Base-by-base conservation (phyloP, 1,140 invertebrate genomes). In the Megathymus violae region DNA sequence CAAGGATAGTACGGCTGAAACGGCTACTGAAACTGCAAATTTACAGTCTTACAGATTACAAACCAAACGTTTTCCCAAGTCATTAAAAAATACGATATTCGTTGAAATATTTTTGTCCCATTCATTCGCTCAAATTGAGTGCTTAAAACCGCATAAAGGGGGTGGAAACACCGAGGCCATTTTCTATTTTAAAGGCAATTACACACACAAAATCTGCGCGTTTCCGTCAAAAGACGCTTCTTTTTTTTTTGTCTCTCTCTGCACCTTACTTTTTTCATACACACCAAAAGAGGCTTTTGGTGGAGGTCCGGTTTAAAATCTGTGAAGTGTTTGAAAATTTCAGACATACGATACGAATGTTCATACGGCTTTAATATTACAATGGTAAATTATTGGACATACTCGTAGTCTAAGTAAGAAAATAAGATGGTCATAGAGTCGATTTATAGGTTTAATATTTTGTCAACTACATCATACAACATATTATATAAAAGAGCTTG, bases 131-230 rank as follows among this genome's bases (percentile, higher is more conserved):
- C 48, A 31, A 38, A 22, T 51, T 16, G 17, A 14, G n/a, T 17
- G 34, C 34, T 52, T 52, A 40, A 51, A 13, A 17, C 48, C 9
- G 48, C 11, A 52, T 40, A 52, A 52, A 40, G 50, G 17, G 34
- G 36, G 3, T 52, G 38, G 16, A 31, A 52, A 52, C 50, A 52
- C 36, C 36, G 48, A 25, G 50, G 43, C 50, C 40, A 52, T 52
- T 52, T 52, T 52, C 50, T 22, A 40, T 52, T 52, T 36, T 40
- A 36, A 40, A 52, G 50, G 50, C 50, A 52, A 52, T 52, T 52
- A 52, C 50, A 52, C 50, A 52, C 50, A 52, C 50, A 7, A 52
- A 52, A 52, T 52, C 16, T 17, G 50, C 50, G 36, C 16, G 48
- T 16, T 51, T 51, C 48, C 50, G 50, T 52, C 50, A 19, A 52